Evolutionary conservation across 2,888 invertebrate species (phyloP).

Genomic region (Nomada ruficornis): DNA sequence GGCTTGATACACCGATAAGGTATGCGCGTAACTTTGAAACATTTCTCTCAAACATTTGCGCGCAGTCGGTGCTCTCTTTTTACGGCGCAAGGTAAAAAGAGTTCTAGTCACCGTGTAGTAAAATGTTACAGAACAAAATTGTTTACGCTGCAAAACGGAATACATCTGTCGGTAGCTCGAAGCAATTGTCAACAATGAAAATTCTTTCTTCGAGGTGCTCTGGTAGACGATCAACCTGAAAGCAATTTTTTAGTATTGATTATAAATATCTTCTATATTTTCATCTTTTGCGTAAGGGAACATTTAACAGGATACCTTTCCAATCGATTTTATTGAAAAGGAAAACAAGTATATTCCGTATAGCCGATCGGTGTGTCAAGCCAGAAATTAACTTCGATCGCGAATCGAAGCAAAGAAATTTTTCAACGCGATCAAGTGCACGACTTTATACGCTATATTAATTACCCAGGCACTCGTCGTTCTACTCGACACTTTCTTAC

Average conservation of each 20-base stretch:
- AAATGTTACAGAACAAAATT: not conserved
- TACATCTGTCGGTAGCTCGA: no score
- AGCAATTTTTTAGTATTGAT: no score
- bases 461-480: slow-evolving; percentile 7
- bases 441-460: not conserved
- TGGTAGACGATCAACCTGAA: no score
- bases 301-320: no score
- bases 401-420: no score
- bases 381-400: slow-evolving; percentile 15
- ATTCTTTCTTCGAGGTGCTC: no score
- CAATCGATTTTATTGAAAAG: not conserved
- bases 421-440: slow-evolving; percentile 12
- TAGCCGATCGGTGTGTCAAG: not conserved
- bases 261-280: no score
- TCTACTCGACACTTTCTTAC: slow-evolving; percentile 32
- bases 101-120: not conserved
- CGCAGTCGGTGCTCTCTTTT: not conserved
- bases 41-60: not conserved
- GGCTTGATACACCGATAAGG: slow-evolving; percentile 22
- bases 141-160: not conserved
- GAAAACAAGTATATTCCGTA: not conserved
- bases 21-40: not conserved
- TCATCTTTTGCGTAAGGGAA: no score
- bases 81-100: not conserved
- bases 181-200: no score